Evolutionary conservation across 2,113 vertebrate species (phyloP).

Genomic region (Genyomyrus donnyi): DNA sequence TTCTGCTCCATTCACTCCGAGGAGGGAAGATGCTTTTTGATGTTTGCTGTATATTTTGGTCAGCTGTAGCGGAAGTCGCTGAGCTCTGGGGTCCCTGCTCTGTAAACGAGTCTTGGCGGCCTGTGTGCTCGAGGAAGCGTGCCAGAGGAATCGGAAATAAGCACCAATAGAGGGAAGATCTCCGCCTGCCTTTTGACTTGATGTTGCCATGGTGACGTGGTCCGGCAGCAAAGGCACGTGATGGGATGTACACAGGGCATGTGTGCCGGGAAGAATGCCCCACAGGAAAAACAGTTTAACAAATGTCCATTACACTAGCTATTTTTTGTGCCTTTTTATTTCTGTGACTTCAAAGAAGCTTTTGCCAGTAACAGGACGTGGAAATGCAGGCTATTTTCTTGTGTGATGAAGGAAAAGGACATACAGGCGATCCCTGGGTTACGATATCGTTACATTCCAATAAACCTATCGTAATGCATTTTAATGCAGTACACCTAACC

Average conservation of each 20-base stretch:
- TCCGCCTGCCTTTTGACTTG: conserved; percentile 2
- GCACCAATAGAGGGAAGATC: not conserved
- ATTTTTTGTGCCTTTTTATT: not conserved
- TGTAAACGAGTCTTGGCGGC: not conserved
- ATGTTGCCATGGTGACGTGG: conserved; percentile 3
- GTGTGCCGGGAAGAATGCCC: not conserved
- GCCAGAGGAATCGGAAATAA: conserved; percentile 15
- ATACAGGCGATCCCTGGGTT: not conserved
- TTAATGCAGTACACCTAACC: not conserved
- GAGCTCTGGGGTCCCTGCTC: not conserved
- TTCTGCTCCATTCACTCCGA: not conserved
- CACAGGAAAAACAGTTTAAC: not conserved
- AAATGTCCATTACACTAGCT: not conserved
- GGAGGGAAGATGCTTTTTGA: not conserved
- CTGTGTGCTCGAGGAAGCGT: not conserved
- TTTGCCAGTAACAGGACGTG: not conserved
- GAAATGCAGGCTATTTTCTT: not conserved
- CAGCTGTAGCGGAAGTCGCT: not conserved
- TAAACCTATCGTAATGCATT: not conserved
- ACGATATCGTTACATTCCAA: not conserved
- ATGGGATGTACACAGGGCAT: not conserved
- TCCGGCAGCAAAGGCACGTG: not conserved
- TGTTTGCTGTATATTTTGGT: not conserved
- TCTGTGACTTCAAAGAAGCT: not conserved
- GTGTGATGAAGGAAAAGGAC: not conserved